A percentile compares a stretch with the other conserved stretches of the same genome.
Conservation (phyloP, 2,113 vertebrate genomes). For the Diadophis punctatus region DNA sequence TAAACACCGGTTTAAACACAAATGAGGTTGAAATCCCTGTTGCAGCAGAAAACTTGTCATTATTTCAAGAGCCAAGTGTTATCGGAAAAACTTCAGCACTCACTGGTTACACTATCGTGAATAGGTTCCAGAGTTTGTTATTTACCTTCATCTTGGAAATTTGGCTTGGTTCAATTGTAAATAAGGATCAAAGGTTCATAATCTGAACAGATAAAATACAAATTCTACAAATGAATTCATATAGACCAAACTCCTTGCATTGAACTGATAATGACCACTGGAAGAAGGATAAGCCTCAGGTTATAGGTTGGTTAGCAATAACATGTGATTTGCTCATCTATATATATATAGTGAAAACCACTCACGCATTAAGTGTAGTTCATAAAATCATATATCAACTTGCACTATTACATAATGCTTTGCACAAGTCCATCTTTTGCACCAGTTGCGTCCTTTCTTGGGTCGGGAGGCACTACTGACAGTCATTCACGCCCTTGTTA, state of each 20-base stretch:
- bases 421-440: too few relatives aligned
- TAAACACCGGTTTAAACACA: constrained; percentile 8
- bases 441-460: too few relatives aligned
- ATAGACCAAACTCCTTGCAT: background rate
- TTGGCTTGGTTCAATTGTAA: background rate
- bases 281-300: background rate
- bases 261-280: background rate
- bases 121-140: background rate
- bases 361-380: too few relatives aligned
- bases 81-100: background rate
- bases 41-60: background rate
- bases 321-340: background rate
- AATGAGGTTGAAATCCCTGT: background rate
- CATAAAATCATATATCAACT: too few relatives aligned
- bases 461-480: too few relatives aligned
- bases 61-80: background rate
- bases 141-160: background rate
- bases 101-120: background rate
- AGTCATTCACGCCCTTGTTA: too few relatives aligned
- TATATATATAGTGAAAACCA: too few relatives aligned
- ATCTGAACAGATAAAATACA: background rate
- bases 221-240: background rate
- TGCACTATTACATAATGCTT: too few relatives aligned
- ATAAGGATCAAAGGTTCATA: background rate
- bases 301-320: background rate